Percentiles rank a stretch among this genome's conserved stretches.
These are phyloP conservation scores for Drosophila biarmipes DNA, from an alignment of 1,140 invertebrate genomes.

Conservation along the genomic window DNA sequence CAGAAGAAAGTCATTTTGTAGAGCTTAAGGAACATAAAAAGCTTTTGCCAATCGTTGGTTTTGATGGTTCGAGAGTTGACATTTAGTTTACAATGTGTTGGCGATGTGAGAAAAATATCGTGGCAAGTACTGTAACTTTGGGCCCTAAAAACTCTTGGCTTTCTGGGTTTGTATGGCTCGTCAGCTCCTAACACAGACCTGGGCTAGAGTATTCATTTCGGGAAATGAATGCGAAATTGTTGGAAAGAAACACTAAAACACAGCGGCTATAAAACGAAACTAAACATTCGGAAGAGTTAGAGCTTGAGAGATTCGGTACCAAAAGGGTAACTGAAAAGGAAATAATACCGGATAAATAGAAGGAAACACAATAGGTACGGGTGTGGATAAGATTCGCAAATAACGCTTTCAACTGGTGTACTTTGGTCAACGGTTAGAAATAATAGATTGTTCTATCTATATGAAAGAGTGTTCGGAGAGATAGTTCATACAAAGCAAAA, in stretches of 20 bases:
- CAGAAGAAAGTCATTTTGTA: conserved; percentile 46
- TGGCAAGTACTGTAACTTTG: conserved; percentile 4
- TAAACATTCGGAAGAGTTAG: conserved; percentile 37
- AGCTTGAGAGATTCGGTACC: conserved; percentile 37
- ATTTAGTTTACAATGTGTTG: conserved; percentile 50
- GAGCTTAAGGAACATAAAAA: conserved; percentile 56
- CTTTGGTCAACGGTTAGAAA: conserved; percentile 44
- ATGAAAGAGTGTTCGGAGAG: conserved; percentile 15
- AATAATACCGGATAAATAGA: conserved; percentile 12
- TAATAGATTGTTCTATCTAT: conserved; percentile 43
- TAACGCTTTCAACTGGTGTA: conserved; percentile 57
- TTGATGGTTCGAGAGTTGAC: conserved; percentile 31
- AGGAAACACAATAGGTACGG: conserved; percentile 12
- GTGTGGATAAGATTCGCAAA: conserved; percentile 40
- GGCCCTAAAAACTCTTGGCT: conserved; percentile 18
- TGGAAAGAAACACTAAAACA: conserved; percentile 39
- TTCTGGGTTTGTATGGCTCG: conserved; percentile 31
- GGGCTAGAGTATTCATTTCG: conserved; percentile 23
- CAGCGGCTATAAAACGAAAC: conserved; percentile 48
- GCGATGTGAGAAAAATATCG: conserved; percentile 19
- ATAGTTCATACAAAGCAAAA: conserved; percentile 46
- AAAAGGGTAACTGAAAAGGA: conserved; percentile 19
- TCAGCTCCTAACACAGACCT: conserved; percentile 38
- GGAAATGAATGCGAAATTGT: conserved; percentile 37
- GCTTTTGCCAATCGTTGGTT: conserved; percentile 56